These are phyloP conservation scores for Bombus polaris DNA, from an alignment of 1,140 invertebrate genomes.

Conservation along the genomic window DNA sequence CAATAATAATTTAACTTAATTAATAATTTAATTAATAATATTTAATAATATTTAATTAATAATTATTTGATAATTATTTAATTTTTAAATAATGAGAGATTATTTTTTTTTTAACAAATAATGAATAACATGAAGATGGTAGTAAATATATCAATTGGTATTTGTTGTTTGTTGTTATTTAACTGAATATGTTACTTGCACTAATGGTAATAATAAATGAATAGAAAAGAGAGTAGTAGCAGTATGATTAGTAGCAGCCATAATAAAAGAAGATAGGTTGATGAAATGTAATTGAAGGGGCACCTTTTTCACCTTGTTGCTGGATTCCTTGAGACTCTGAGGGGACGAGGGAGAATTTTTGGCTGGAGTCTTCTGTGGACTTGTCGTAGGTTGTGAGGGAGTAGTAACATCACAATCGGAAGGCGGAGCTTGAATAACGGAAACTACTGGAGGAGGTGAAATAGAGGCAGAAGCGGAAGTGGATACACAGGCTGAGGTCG, in stretches of 20 bases:
- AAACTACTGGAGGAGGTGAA: constrained; percentile 82
- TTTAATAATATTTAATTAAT: background rate
- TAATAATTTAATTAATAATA: too few relatives aligned
- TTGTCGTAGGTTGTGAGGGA: constrained; percentile 77
- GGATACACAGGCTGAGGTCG: constrained; percentile 75
- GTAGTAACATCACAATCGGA: constrained; percentile 77
- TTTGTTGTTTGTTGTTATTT: background rate
- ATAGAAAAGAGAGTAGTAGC: background rate
- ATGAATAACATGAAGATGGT: background rate
- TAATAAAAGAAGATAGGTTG: constrained; percentile 52
- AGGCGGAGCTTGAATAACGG: constrained; percentile 78
- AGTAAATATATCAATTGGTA: background rate
- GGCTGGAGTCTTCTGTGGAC: constrained; percentile 81
- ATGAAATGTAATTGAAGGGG: constrained; percentile 72
- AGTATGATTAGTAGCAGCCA: constrained; percentile 14
- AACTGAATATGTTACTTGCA: background rate
- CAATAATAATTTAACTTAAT: background rate
- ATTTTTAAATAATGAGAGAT: background rate
- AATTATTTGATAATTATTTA: background rate
- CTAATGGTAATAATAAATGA: background rate
- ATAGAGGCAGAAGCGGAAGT: constrained; percentile 80
- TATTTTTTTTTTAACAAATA: background rate
- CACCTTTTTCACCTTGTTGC: constrained; percentile 86
- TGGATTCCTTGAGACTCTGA: constrained; percentile 85
- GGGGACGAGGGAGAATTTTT: constrained; percentile 83